Conservation (phyloP, 2,888 invertebrate species). For the Thelaira solivaga region DNA sequence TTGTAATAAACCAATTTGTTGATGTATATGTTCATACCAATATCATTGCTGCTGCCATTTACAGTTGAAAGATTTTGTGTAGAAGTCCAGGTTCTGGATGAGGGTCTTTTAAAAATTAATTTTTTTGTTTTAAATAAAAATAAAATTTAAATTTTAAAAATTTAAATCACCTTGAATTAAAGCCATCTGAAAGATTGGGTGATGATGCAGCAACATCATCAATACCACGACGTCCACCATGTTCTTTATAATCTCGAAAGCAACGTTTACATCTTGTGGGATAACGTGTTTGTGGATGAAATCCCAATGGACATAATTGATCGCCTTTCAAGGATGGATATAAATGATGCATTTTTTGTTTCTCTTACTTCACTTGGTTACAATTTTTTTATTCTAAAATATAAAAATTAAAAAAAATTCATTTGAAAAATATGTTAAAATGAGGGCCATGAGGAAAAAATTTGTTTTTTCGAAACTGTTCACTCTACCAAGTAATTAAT, state of each 20-base stretch:
- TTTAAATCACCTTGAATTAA: slow-evolving; percentile 79
- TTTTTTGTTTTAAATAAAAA: too few species aligned
- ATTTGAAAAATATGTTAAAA: too few species aligned
- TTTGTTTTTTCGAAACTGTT: too few species aligned
- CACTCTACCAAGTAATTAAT: too few species aligned
- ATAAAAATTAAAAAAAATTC: too few species aligned
- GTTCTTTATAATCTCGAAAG: slow-evolving; percentile 94
- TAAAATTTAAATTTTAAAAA: too few species aligned
- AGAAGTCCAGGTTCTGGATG: slow-evolving; percentile 85
- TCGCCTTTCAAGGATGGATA: slow-evolving; percentile 84
- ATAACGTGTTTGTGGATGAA: slow-evolving; percentile 96
- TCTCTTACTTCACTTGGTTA: too few species aligned
- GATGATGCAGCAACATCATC: slow-evolving; percentile 87
- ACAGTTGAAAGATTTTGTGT: slow-evolving; percentile 82
- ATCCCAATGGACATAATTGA: slow-evolving; percentile 93
- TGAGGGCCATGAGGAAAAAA: too few species aligned
- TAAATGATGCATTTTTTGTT: slow-evolving; percentile 78
- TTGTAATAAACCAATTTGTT: slow-evolving; percentile 6
- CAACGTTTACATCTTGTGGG: slow-evolving; percentile 95
- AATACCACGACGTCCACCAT: slow-evolving; percentile 85
- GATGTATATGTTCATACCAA: slow-evolving; percentile 69
- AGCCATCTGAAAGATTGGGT: slow-evolving; percentile 85
- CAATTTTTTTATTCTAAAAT: too few species aligned
- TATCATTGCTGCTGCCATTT: slow-evolving; percentile 72
- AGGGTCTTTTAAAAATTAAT: slow-evolving; percentile 66